Percentiles rank a stretch among this genome's conserved stretches.
Evolutionary conservation across 2,113 vertebrate species (phyloP).

Genomic region (Strix aluco): DNA sequence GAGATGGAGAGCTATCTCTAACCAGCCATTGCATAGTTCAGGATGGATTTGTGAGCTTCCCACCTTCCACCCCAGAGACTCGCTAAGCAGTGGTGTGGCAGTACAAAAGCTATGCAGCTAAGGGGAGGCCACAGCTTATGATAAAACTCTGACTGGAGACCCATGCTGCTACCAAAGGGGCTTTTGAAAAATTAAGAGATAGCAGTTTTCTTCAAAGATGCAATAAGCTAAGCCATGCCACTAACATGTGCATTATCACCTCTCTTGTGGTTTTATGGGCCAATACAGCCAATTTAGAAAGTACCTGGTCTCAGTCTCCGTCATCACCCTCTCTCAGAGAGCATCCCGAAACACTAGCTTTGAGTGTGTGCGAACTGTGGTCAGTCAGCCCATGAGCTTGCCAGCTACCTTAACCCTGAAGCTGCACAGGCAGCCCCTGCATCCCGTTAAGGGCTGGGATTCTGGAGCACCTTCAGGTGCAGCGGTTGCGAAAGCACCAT

Average conservation of each 20-base stretch:
- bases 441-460: background rate
- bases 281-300: constrained; percentile 47
- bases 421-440: background rate
- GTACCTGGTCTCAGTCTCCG: constrained; percentile 13
- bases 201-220: background rate
- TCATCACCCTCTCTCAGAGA: constrained; percentile 7
- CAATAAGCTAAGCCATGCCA: background rate
- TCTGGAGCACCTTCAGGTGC: background rate
- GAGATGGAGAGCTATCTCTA: background rate
- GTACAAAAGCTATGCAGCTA: background rate
- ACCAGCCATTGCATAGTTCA: background rate
- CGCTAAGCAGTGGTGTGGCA: background rate
- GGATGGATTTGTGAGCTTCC: background rate
- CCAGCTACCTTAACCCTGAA: background rate
- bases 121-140: background rate
- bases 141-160: background rate
- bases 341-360: constrained; percentile 29
- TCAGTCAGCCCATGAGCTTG: background rate
- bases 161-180: background rate
- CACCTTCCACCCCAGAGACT: background rate
- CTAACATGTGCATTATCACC: background rate
- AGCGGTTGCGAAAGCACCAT: background rate
- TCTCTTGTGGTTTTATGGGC: constrained; percentile 38
- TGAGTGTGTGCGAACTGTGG: constrained; percentile 25
- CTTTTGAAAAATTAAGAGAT: background rate